Percentiles rank a stretch among this genome's conserved stretches.
Evolutionary conservation across 2,888 invertebrate genomes (phyloP).

Genomic region (Adelphocoris suturalis): DNA sequence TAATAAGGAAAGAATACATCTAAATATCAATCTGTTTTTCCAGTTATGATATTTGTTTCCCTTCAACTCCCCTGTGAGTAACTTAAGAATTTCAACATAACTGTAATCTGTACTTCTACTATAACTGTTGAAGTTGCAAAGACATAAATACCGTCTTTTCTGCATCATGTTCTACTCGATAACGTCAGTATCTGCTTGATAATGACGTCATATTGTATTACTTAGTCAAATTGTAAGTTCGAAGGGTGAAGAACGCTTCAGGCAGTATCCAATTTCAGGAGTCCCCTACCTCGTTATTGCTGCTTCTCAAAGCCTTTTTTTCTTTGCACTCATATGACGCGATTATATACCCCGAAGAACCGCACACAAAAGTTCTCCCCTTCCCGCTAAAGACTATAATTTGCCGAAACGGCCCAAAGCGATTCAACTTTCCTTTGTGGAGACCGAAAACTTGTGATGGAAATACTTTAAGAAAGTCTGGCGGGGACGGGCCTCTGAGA

Average conservation of each 20-base stretch:
- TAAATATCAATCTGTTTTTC: too few relatives aligned
- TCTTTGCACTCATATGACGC: neutral
- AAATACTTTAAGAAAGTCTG: constrained; percentile 37
- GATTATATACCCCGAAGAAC: neutral
- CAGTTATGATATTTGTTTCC: too few relatives aligned
- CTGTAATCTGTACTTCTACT: too few relatives aligned
- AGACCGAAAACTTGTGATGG: constrained; percentile 16
- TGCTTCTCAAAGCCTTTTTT: neutral
- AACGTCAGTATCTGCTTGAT: too few relatives aligned
- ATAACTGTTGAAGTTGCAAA: too few relatives aligned
- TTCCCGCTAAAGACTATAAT: neutral
- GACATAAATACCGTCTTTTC: too few relatives aligned
- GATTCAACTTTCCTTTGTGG: constrained; percentile 12
- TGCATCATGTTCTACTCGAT: too few relatives aligned
- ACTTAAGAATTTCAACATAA: too few relatives aligned
- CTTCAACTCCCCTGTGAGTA: too few relatives aligned
- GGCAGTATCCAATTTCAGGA: neutral
- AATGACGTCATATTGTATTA: too few relatives aligned
- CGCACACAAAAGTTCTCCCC: neutral
- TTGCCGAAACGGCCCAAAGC: neutral
- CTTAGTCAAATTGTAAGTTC: too few relatives aligned
- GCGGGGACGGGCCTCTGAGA: constrained; percentile 7
- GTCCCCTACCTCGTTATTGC: neutral
- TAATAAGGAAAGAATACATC: too few relatives aligned
- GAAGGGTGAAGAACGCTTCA: neutral